Evolutionary conservation across 1,140 invertebrate species (phyloP), one percentile per base, ranked within the genome.

Genomic region (Bombyx mandarina): DNA sequence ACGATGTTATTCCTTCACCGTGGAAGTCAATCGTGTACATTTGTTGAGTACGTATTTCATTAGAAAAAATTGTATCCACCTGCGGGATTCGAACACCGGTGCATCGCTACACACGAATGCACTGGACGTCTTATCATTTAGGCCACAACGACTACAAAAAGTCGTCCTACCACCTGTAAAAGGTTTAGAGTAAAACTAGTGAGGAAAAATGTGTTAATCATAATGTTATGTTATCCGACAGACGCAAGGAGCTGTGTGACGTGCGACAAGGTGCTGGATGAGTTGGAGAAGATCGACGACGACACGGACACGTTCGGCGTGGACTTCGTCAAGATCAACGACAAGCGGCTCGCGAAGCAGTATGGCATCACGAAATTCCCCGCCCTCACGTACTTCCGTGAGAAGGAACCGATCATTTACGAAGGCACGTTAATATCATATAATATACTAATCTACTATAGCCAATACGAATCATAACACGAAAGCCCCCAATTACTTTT

Each of bases 261-360:
- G 70, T 97, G 96, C 88, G 96, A 97, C 89, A 95, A 94, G 86
- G 95, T 97, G 62, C 90, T 98, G 73, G 92, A 93, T 65, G 95
- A 97, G 89, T 88, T 98, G 75, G 96, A 98, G 88, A 96, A 96
- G 85, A 98, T 98, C 75, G 96, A 97, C 89, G 96, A 97, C 88
- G 96, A 97, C 86, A 97, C 95, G 54, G 96, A 97, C 87, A 93
- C 94, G 45, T 97, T 97, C 86, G 96, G 96, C 69, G 95, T 98
- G 65, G 94, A 96, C 86, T 96, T 98, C 88, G 95, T 97, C 60
- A 98, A 98, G 89, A 97, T 97, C 81, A 97, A 97, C 90, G 97
- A 98, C 89, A 97, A 97, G 91, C 91, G 96, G 88, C 90, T 96
- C 71, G 96, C 97, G 54, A 98, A 98, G 82, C 95, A 97, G 72